Evolutionary conservation across 1,140 invertebrate species (phyloP).

Genomic region (Stratiolaelaps scimitus): DNA sequence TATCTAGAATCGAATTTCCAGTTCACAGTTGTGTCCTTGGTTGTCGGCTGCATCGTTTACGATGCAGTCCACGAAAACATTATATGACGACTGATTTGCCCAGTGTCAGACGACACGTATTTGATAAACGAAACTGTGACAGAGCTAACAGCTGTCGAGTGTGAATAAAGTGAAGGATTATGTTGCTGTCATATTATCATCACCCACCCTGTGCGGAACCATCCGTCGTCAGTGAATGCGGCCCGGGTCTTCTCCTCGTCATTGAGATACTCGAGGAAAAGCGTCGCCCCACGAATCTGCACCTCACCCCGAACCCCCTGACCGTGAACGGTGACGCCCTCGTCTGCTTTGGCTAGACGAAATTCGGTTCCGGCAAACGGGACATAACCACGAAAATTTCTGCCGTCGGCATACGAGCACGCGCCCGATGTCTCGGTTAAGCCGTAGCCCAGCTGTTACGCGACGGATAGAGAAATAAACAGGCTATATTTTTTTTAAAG

Average conservation of each 20-base stretch:
- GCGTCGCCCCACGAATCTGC: slow-evolving; percentile 61
- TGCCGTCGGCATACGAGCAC: slow-evolving; percentile 10
- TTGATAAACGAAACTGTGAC: no score
- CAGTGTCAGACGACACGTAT: no score
- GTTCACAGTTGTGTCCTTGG: no score
- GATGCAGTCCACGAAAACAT: no score
- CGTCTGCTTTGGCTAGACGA: background rate
- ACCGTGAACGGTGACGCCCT: background rate
- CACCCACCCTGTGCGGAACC: slow-evolving; percentile 77
- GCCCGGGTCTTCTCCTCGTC: slow-evolving; percentile 67
- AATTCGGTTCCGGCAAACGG: background rate
- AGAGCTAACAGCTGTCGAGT: no score
- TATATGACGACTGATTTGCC: no score
- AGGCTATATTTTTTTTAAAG: no score
- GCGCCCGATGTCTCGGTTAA: slow-evolving; percentile 13
- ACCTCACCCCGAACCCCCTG: slow-evolving; percentile 66
- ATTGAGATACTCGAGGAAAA: slow-evolving; percentile 74
- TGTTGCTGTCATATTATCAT: background rate
- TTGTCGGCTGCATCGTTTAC: no score
- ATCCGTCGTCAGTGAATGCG: slow-evolving; percentile 53
- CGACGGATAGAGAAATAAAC: background rate
- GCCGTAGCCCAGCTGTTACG: background rate
- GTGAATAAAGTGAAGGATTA: no score
- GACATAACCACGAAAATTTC: background rate
- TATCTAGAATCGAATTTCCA: no score